Percentiles rank a stretch among this genome's conserved stretches.
Evolutionary conservation across 2,888 invertebrate species (phyloP).

Genomic region (Atethmia centrago): DNA sequence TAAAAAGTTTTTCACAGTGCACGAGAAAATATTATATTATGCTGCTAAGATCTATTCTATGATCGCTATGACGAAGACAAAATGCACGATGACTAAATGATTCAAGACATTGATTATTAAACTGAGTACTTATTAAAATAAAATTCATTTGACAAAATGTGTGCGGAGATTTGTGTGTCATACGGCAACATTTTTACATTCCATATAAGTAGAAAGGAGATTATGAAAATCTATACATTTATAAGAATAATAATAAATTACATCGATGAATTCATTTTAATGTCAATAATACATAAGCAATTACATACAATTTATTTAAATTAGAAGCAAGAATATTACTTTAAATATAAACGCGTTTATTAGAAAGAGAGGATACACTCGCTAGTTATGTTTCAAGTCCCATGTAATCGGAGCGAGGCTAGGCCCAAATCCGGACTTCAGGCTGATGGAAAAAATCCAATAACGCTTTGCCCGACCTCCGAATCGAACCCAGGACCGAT

Average conservation of each 20-base stretch:
- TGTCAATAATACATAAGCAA: conserved; percentile 32
- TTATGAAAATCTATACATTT: conserved; percentile 39
- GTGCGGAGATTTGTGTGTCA: conserved; percentile 38
- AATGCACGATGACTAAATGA: conserved; percentile 44
- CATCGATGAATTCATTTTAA: conserved; percentile 43
- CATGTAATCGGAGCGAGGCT: background rate
- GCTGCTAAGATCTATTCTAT: conserved; percentile 22
- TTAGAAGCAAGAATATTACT: conserved; percentile 43
- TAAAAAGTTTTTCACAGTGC: too few relatives aligned
- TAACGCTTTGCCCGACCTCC: background rate
- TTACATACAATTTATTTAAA: conserved; percentile 35
- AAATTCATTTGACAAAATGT: conserved; percentile 36
- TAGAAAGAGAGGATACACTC: background rate
- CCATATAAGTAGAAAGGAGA: conserved; percentile 30
- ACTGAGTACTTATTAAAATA: conserved; percentile 10
- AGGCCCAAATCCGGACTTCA: background rate
- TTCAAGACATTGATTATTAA: conserved; percentile 11
- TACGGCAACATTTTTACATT: background rate
- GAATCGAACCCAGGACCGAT: background rate
- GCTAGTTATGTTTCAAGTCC: background rate
- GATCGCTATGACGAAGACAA: conserved; percentile 7
- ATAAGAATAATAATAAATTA: conserved; percentile 38
- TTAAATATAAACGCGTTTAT: conserved; percentile 23
- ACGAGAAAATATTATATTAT: conserved; percentile 50
- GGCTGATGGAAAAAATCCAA: background rate